Conservation (phyloP, 2,113 vertebrate species). For the Clarias gariepinus region DNA sequence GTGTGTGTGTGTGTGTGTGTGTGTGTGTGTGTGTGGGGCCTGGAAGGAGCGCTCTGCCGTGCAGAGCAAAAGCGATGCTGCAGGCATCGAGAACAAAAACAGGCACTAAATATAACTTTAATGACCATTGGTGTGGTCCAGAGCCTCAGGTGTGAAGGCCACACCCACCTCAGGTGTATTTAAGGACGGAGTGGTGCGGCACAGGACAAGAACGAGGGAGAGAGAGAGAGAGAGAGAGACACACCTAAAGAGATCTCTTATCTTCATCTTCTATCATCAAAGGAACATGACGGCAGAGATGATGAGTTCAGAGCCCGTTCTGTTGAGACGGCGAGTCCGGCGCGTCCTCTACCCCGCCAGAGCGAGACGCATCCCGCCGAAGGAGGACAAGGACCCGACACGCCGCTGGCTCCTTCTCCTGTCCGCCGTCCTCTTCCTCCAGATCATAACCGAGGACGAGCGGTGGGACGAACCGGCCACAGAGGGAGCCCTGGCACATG, state of each 20-base stretch:
- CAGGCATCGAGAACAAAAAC: neutral
- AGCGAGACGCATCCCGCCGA: constrained; percentile 50
- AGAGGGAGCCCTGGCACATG: neutral
- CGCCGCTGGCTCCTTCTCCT: constrained; percentile 68
- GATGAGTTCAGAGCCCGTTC: neutral
- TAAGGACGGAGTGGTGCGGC: constrained; percentile 46
- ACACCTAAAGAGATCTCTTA: too few relatives aligned
- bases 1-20: neutral
- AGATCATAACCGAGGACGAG: constrained; percentile 71
- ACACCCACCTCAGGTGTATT: constrained; percentile 47
- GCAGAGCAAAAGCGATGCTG: neutral
- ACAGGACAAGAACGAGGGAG: neutral
- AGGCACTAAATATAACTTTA: constrained; percentile 44
- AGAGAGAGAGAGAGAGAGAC: neutral
- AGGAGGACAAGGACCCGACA: constrained; percentile 60
- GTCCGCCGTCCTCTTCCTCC: constrained; percentile 66
- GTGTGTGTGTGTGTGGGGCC: neutral
- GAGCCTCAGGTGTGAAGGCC: constrained; percentile 30
- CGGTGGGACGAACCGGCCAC: constrained; percentile 5
- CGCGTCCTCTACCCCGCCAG: constrained; percentile 69
- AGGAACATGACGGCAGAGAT: neutral
- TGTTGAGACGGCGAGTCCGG: constrained; percentile 41
- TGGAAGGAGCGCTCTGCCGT: neutral
- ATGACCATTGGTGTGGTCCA: constrained; percentile 22
- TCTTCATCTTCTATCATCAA: neutral